Evolutionary conservation across 2,113 vertebrate genomes (phyloP), one percentile per base, ranked within the genome.

Genomic region (Dicentrarchus labrax): DNA sequence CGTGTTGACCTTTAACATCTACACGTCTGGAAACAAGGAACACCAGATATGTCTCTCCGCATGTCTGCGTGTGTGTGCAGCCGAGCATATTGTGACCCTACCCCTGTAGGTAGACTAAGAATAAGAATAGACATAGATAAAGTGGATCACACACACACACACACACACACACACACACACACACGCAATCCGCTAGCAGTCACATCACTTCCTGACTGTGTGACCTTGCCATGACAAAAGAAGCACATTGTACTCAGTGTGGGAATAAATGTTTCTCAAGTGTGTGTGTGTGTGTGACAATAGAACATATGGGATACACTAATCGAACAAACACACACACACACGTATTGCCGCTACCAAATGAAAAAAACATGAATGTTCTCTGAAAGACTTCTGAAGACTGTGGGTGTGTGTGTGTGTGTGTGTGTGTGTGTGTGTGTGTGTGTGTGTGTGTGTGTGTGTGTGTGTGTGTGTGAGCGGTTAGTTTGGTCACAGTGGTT

Each of bases 1-100:
- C 82, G 64, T 47, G 82, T 68, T 79, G 77, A 90, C 89, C 89
- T 92, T 84, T 89, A 69, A 82, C 89, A 65, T 79, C 15, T 16
- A 64, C 84, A 88, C 11, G 76, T 89, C 81, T 83, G 87, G 77
- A 80, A 81, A 88, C 53, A 8, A 48, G 54, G 61, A 87, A 43
- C 61, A 56, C 13, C 47, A 74, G 61, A 43, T 51, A 57, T 41
- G 48, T 77, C 19, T 72, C 4, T 50, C 8, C 21, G 21, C 15
- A 45, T 21, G 48, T 41, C 30, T 39, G 17, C 5, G 47, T 15
- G 47, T 54, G 50, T 45, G 47, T 41, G 66, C 66, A 56, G 54
- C 15, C 0, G 41, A 47, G 66, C 16, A 36, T 50, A 30, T 51
- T 43, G 47, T 80, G 78, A 77, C 66, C 80, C 51, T 54, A 61